A percentile compares a stretch with the other conserved stretches of the same genome.
Conservation (phyloP, 2,797 vertebrate genomes). For the Micrastur ruficollis region DNA sequence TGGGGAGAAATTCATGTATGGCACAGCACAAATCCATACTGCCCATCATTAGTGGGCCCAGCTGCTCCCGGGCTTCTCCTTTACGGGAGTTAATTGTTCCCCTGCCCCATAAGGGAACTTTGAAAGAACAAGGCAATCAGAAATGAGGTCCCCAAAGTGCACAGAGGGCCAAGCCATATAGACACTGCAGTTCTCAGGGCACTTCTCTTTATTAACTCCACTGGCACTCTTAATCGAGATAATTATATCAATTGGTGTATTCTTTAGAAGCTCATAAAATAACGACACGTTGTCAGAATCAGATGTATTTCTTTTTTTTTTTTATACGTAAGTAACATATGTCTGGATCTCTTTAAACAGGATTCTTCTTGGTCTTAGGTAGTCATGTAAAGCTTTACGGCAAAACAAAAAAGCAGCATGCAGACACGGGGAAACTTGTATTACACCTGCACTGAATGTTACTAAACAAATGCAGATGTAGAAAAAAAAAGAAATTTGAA, state of each 20-base stretch:
- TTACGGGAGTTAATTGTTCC: not conserved
- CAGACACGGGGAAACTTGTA: not conserved
- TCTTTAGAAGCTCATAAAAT: not conserved
- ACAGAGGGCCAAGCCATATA: not conserved
- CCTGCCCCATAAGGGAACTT: not conserved
- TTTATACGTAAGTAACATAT: not conserved
- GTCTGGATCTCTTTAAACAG: not conserved
- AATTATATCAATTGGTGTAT: not conserved
- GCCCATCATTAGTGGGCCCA: not conserved
- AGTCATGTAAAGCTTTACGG: not conserved
- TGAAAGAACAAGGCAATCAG: not conserved
- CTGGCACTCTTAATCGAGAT: not conserved
- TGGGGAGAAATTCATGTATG: not conserved
- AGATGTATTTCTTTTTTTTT: not conserved
- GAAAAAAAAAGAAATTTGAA: not conserved
- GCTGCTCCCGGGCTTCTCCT: not conserved
- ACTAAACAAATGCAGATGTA: not conserved
- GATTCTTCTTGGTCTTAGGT: not conserved
- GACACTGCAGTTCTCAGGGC: not conserved
- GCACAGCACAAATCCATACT: not conserved
- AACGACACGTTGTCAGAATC: not conserved
- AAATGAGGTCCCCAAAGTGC: not conserved
- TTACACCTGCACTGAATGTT: not conserved
- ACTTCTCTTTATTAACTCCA: not conserved
- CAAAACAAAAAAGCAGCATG: not conserved